Evolutionary conservation across 2,888 invertebrate genomes (phyloP), one percentile per base, ranked within the genome.

Genomic region (Eremobia ochroleuca): DNA sequence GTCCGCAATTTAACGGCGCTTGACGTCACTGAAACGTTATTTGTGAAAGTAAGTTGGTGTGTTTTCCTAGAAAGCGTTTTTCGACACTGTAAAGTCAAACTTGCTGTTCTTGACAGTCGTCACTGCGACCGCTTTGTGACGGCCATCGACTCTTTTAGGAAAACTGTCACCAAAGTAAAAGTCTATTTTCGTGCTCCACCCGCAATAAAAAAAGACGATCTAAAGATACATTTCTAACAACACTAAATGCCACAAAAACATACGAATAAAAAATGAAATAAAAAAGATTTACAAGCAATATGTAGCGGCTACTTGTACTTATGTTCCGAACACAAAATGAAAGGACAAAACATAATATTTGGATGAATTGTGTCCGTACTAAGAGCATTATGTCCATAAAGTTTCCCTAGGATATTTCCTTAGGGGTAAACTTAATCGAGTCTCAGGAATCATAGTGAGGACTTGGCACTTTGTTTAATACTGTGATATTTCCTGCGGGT

Each of bases 261-360:
- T 65, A 65, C 58, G 52, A 75, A 80, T 71, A 73, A 73, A 25
- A 81, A 73, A 76, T 79, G 4, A 49, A 77, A 83, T 75, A 85
- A 85, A 85, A 76, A 79, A 76, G 83, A 84, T 84, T 86, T 86
- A 79, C 61, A 58, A 55, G 79, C 86, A 79, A 71, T 82, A 83
- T 77, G 84, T 73, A 70, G 62, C 18, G 37, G 49, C 70, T 69
- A 34, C 86, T 82, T 82, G 76, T 69, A 34, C 86, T 82, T 82
- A 79, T 82, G 76, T 62, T 73, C 70, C 61, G 65, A 64, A 65
- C 79, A 73, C 69, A 69, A 70, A 70, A 86, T 83, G 79, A 85
- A 79, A 83, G 85, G 86, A 61, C 74, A 43, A 76, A 77, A 77
- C 55, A 64, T 73, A 83, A 86, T 83, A 79, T 76, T 59, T 52